phyloP scores from a whole-genome alignment of 1,140 invertebrate genomes.

The Maniola jurtina region DNA sequence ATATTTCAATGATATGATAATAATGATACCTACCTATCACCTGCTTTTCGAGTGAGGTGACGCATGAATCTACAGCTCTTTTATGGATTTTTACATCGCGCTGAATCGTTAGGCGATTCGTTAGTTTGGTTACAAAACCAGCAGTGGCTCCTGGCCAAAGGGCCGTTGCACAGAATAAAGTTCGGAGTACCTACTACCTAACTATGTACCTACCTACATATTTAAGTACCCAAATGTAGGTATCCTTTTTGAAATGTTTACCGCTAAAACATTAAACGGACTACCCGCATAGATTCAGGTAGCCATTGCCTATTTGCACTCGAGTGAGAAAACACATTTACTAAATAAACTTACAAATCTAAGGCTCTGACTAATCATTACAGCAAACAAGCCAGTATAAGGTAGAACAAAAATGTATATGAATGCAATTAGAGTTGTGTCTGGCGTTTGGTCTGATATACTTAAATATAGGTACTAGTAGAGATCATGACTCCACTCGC shows the following conservation, averaged over 20 bases:
- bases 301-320: constrained; percentile 45
- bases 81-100: too few relatives aligned
- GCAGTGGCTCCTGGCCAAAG: too few relatives aligned
- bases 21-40: too few relatives aligned
- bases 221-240: too few relatives aligned
- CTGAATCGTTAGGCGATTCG: too few relatives aligned
- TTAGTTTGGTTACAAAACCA: too few relatives aligned
- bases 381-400: constrained; percentile 38
- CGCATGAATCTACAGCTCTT: too few relatives aligned
- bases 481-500: background rate
- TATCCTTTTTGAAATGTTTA: background rate
- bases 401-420: constrained; percentile 44
- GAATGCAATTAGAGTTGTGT: constrained; percentile 33
- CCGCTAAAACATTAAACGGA: constrained; percentile 21
- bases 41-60: too few relatives aligned
- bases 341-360: constrained; percentile 50
- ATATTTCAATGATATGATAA: too few relatives aligned
- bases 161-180: too few relatives aligned
- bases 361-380: constrained; percentile 41
- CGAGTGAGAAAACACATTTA: constrained; percentile 53
- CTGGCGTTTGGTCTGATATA: constrained; percentile 1
- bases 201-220: too few relatives aligned
- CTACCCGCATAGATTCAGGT: constrained; percentile 41
- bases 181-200: too few relatives aligned
- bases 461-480: background rate